phyloP scores from a whole-genome alignment of 1,140 invertebrate species.

The Diorhabda sublineata region DNA sequence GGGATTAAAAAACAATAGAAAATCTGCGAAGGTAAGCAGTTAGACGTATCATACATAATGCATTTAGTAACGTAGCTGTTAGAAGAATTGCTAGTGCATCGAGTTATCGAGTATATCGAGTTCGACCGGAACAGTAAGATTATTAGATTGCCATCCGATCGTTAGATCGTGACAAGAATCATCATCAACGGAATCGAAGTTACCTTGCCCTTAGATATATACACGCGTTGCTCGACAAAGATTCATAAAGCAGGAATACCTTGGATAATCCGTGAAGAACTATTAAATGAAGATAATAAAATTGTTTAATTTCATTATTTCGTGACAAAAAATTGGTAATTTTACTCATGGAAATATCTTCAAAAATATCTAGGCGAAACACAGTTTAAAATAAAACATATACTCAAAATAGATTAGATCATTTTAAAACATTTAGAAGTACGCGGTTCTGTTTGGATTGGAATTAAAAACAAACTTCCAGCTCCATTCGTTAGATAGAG shows the following conservation, averaged over 20 bases:
- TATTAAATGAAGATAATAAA: no score
- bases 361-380: no score
- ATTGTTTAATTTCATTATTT: no score
- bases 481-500: no score
- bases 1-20: conserved; percentile 32
- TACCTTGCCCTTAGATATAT: conserved; percentile 31
- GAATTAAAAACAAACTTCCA: no score
- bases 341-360: no score
- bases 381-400: no score
- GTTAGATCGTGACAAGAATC: conserved; percentile 39
- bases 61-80: conserved; percentile 30
- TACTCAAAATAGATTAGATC: no score
- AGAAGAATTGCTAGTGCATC: conserved; percentile 34
- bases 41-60: conserved; percentile 33
- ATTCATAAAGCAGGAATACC: neutral
- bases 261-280: no score
- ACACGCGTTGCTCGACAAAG: neutral
- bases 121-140: conserved; percentile 41
- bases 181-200: conserved; percentile 30
- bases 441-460: no score
- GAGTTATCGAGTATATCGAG: conserved; percentile 4
- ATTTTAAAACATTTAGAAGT: no score
- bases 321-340: no score
- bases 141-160: conserved; percentile 41
- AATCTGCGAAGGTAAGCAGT: conserved; percentile 27